These are phyloP conservation scores for Stichopus horrens DNA, from an alignment of 53 echinoderm and acorn worm species.

Conservation along the genomic window DNA sequence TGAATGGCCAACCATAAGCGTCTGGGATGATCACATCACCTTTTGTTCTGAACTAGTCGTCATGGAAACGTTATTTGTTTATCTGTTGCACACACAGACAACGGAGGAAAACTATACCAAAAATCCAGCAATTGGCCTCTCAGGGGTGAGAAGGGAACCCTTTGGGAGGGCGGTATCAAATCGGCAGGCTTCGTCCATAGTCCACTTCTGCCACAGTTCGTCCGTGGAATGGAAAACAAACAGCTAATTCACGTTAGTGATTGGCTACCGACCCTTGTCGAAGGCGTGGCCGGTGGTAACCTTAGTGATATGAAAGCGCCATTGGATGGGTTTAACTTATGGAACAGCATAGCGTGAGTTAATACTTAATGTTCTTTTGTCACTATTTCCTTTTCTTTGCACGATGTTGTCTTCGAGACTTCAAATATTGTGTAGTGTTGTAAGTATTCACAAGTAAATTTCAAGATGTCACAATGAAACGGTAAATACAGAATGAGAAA, in stretches of 20 bases:
- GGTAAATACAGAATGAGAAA: too few species aligned
- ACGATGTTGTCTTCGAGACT: too few species aligned
- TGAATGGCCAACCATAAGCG: too few species aligned
- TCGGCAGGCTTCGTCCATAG: constrained; percentile 35
- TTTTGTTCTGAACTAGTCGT: too few species aligned
- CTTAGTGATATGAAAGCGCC: neutral
- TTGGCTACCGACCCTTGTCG: constrained; percentile 44
- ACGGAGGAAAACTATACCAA: constrained; percentile 22
- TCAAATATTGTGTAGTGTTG: too few species aligned
- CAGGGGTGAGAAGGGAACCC: constrained; percentile 24
- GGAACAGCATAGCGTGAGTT: constrained; percentile 38
- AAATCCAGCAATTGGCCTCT: constrained; percentile 29
- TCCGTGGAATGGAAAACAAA: constrained; percentile 32
- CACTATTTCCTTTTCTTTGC: neutral
- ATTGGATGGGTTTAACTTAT: constrained; percentile 40
- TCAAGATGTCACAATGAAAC: too few species aligned
- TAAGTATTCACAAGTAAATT: too few species aligned
- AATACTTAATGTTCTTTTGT: neutral
- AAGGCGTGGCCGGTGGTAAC: constrained; percentile 41
- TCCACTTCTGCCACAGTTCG: constrained; percentile 12
- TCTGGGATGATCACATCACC: too few species aligned
- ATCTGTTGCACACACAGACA: neutral
- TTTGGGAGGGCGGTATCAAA: constrained; percentile 46
- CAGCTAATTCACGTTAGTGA: constrained; percentile 49
- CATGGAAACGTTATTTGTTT: too few species aligned